Conservation (phyloP, 2,888 invertebrate species). For the Parapristionchus giblindavisi region DNA sequence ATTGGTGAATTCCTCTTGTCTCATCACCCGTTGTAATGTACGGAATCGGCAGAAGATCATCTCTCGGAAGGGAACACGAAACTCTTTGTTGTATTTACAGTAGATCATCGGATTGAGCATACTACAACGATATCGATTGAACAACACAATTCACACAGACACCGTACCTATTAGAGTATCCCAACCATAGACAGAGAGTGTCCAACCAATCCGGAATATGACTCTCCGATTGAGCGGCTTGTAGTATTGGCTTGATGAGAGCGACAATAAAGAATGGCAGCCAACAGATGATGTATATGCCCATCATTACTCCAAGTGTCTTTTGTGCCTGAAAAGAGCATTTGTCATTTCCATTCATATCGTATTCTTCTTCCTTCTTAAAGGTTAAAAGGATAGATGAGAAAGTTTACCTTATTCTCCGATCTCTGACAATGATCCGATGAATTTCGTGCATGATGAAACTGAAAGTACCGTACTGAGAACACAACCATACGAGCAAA, state of each 20-base stretch:
- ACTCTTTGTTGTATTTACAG: constrained; percentile 76
- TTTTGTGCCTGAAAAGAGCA: constrained; percentile 30
- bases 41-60: constrained; percentile 69
- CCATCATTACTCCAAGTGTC: constrained; percentile 88
- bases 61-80: constrained; percentile 69
- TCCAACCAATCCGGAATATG: constrained; percentile 66
- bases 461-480: constrained; percentile 21
- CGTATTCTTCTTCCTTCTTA: background rate
- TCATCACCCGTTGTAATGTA: constrained; percentile 67
- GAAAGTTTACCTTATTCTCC: constrained; percentile 31
- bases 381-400: no score
- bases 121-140: no score
- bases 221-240: no score
- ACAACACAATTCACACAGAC: background rate
- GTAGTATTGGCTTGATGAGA: constrained; percentile 75
- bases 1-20: constrained; percentile 66
- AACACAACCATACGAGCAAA: background rate
- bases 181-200: constrained; percentile 80
- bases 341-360: background rate
- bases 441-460: constrained; percentile 25
- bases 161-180: constrained; percentile 83
- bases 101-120: constrained; percentile 85
- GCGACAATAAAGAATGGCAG: constrained; percentile 97
- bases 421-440: constrained; percentile 14
- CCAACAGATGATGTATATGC: constrained; percentile 96